These are phyloP conservation scores for Cantharis lateralis DNA, from an alignment of 2,888 invertebrate species.

Conservation along the genomic window DNA sequence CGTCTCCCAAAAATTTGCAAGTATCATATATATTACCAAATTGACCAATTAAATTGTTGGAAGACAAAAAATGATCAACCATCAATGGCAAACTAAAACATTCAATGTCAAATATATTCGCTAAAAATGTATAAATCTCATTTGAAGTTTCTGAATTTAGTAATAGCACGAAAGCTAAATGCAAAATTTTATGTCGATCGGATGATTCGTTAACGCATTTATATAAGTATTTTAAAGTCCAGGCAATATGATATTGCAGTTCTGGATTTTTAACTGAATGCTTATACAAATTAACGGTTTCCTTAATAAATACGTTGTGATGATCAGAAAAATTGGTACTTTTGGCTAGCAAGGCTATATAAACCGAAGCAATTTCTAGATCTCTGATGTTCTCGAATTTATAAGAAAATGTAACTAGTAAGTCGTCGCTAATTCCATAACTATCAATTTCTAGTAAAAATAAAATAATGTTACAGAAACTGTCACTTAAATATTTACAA, in stretches of 20 bases:
- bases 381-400: not conserved
- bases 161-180: conserved; percentile 39
- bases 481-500: conserved; percentile 2
- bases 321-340: not conserved
- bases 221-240: conserved; percentile 33
- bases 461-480: conserved; percentile 8
- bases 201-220: conserved; percentile 19
- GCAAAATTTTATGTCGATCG: conserved; percentile 29
- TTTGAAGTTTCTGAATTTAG: conserved; percentile 31
- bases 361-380: conserved; percentile 8
- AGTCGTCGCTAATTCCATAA: not conserved
- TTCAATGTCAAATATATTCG: conserved; percentile 8
- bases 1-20: conserved; percentile 28
- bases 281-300: not conserved
- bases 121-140: conserved; percentile 36
- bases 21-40: conserved; percentile 26
- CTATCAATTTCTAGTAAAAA: not conserved
- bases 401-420: not conserved
- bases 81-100: not conserved
- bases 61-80: conserved; percentile 27
- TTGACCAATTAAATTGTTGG: conserved; percentile 26
- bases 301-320: conserved; percentile 4
- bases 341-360: conserved; percentile 1
- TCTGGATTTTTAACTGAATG: conserved; percentile 4
- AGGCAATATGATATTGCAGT: conserved; percentile 26